These are phyloP conservation scores for Ailurus styani DNA, from an alignment of 2,113 vertebrate genomes.

Conservation along the genomic window DNA sequence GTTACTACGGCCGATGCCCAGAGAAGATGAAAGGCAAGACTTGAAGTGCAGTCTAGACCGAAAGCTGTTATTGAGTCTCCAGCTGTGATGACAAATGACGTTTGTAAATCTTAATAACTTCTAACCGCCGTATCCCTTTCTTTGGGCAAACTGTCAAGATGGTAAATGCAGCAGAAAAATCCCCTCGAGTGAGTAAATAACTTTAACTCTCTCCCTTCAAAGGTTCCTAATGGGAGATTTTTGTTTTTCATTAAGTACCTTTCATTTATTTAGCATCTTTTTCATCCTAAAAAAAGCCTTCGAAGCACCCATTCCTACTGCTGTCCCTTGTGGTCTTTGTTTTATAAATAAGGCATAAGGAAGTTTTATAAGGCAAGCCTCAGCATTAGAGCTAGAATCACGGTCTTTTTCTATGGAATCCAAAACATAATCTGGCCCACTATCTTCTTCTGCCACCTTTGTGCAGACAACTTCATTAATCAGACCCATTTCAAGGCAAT, in stretches of 20 bases:
- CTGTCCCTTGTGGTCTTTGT: neutral
- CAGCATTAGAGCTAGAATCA: neutral
- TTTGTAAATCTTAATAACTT: conserved; percentile 27
- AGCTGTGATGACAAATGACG: neutral
- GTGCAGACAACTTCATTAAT: neutral
- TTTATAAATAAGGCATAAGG: neutral
- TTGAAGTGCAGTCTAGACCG: neutral
- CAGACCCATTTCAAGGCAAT: neutral
- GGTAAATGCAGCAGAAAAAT: neutral
- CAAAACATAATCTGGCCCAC: neutral
- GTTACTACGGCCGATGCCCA: neutral
- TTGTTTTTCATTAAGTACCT: neutral
- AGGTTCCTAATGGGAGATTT: neutral
- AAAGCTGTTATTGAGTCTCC: neutral
- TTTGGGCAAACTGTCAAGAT: conserved; percentile 13
- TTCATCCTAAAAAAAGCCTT: neutral
- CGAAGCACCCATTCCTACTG: neutral
- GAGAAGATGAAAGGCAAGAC: neutral
- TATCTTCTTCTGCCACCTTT: neutral
- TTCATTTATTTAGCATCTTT: neutral
- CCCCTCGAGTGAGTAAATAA: neutral
- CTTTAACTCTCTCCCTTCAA: neutral
- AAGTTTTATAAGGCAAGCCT: neutral
- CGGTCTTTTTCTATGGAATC: neutral
- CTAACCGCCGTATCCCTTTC: neutral